These are phyloP conservation scores for Pseudococcus jackbeardsleyi DNA, from an alignment of 2,888 invertebrate genomes.

Conservation along the genomic window DNA sequence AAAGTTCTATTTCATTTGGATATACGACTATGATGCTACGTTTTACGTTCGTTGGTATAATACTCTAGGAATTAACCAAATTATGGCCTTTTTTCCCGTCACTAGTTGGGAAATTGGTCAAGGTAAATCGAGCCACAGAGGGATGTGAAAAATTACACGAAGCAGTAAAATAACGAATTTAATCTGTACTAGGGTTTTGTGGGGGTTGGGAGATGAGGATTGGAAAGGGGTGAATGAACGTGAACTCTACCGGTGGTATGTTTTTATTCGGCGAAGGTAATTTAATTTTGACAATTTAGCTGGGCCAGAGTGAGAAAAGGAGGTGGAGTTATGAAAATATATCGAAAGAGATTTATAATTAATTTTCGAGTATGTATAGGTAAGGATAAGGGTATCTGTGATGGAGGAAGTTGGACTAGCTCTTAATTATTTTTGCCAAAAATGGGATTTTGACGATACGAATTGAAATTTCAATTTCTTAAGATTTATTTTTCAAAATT, in stretches of 20 bases:
- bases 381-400: background rate
- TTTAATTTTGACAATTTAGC: constrained; percentile 22
- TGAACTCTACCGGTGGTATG: too few relatives aligned
- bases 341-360: constrained; percentile 44
- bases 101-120: constrained; percentile 13
- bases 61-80: constrained; percentile 19
- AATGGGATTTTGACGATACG: too few relatives aligned
- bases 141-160: background rate
- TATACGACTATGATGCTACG: background rate
- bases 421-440: too few relatives aligned
- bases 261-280: background rate
- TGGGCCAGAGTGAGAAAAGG: background rate
- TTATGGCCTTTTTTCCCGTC: background rate
- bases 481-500: too few relatives aligned
- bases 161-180: constrained; percentile 1
- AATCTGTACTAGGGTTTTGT: background rate
- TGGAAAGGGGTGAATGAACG: background rate
- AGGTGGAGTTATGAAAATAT: constrained; percentile 12
- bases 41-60: background rate
- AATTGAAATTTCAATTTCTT: too few relatives aligned
- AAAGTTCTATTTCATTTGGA: constrained; percentile 36
- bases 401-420: too few relatives aligned
- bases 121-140: background rate
- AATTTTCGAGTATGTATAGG: constrained; percentile 27
- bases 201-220: background rate